Evolutionary conservation across 2,113 vertebrate genomes (phyloP), one percentile per base, ranked within the genome.

Genomic region (Corythaeola cristata): DNA sequence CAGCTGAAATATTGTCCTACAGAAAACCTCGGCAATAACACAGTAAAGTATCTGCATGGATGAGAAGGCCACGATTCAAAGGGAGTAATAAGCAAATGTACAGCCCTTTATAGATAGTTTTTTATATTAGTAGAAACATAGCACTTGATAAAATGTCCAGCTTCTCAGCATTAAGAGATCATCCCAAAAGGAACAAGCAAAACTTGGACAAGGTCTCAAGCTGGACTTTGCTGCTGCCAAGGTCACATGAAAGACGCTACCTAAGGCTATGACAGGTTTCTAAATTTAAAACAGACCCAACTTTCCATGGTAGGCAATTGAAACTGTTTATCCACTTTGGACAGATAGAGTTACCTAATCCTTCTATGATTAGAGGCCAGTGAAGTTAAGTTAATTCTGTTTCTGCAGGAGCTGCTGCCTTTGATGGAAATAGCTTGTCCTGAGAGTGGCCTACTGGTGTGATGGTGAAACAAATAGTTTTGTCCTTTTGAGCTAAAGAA

Each of bases 251-350:
- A 97, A 96, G 90, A 77, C 89, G 78, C 49, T 52, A 47, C 44
- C 52, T 22, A 66, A 84, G 60, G 45, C 88, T 83, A 59, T 68
- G 59, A 85, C 92, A 81, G 20, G n/a, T 94, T 93, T 96, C 95
- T 97, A 90, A 97, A 95, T 96, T 96, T 96, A 85, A 97, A 95
- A 92, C 89, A 76, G 77, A 79, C 32, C n/a, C 59, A 74, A 39
- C 71, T 95, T 95, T 79, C 79, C 41, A 59, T 67, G 67, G 88
- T 35, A 86, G 90, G 91, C 86, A 91, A 92, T 91, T 94, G 93
- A 94, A 96, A 82, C 64, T 94, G 88, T 95, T 97, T 97, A 96
- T 97, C 90, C 86, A 93, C 91, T 97, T 94, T 90, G 94, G 95
- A 92, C 89, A 96, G 93, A 96, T 91, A 91, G 81, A 87, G 76